These are phyloP conservation scores for Natator depressus DNA, from an alignment of 2,113 vertebrate genomes.

Conservation along the genomic window DNA sequence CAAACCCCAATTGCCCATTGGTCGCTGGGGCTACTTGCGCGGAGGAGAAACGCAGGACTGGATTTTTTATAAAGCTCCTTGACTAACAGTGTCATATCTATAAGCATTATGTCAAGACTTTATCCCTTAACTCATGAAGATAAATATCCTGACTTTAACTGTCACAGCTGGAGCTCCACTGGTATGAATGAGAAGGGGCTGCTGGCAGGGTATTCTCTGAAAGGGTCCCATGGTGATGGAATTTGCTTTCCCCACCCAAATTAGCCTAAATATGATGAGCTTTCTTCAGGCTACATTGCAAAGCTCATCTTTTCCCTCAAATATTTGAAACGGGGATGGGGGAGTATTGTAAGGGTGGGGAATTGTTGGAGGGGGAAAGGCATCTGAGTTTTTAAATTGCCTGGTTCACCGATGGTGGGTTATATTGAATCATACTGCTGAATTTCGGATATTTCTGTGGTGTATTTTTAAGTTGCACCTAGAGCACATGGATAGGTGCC, in stretches of 20 bases:
- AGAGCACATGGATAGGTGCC: accelerated
- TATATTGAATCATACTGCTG: not conserved
- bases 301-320: not conserved
- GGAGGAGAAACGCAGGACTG: not conserved
- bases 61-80: not conserved
- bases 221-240: not conserved
- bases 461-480: not conserved
- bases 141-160: accelerated
- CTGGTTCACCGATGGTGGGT: not conserved
- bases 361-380: not conserved
- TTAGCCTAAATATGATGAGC: not conserved
- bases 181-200: accelerated
- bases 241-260: accelerated
- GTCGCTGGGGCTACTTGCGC: not conserved
- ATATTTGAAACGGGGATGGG: not conserved
- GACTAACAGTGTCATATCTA: accelerated
- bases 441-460: not conserved
- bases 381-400: not conserved
- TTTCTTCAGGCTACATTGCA: not conserved
- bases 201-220: not conserved
- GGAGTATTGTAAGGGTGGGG: not conserved
- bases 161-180: accelerated
- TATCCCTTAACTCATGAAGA: not conserved
- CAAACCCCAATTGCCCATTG: not conserved
- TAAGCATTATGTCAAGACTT: not conserved